phyloP scores from a whole-genome alignment of 2,888 invertebrate genomes.

The Gastracanthus pulcherrimus region DNA sequence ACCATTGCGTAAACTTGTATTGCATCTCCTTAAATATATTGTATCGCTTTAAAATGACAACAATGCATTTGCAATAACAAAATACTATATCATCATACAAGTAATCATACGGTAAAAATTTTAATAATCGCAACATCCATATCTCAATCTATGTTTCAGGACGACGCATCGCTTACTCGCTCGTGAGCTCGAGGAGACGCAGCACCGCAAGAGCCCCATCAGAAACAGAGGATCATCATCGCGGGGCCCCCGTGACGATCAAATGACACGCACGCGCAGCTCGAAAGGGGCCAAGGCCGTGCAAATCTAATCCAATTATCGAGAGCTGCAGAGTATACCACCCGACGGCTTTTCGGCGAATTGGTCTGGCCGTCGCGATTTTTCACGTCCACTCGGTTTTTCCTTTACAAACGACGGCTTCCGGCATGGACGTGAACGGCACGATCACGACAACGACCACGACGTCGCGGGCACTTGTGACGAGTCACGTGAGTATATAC shows the following conservation, averaged over 20 bases:
- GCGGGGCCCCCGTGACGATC: not conserved
- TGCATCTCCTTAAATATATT: too few relatives aligned
- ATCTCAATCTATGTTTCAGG: not conserved
- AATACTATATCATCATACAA: too few relatives aligned
- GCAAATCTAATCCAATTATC: constrained; percentile 7
- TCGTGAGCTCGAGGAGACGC: not conserved
- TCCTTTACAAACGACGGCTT: constrained; percentile 1
- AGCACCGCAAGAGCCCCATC: not conserved
- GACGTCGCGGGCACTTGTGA: not conserved
- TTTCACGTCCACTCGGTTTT: not conserved
- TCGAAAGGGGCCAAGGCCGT: not conserved
- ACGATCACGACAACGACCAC: not conserved
- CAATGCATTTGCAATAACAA: too few relatives aligned
- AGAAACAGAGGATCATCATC: not conserved
- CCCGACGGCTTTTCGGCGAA: not conserved
- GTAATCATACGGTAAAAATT: not conserved
- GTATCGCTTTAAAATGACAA: too few relatives aligned
- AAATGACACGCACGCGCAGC: not conserved
- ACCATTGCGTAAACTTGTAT: too few relatives aligned
- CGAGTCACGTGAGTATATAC: constrained; percentile 25
- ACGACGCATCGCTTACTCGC: not conserved
- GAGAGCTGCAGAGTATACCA: too few relatives aligned
- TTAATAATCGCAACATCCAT: not conserved
- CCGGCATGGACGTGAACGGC: not conserved
- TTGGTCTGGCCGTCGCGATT: not conserved